These are phyloP conservation scores for Helobdella robusta DNA, from an alignment of 2,888 invertebrate genomes.

Conservation along the genomic window DNA sequence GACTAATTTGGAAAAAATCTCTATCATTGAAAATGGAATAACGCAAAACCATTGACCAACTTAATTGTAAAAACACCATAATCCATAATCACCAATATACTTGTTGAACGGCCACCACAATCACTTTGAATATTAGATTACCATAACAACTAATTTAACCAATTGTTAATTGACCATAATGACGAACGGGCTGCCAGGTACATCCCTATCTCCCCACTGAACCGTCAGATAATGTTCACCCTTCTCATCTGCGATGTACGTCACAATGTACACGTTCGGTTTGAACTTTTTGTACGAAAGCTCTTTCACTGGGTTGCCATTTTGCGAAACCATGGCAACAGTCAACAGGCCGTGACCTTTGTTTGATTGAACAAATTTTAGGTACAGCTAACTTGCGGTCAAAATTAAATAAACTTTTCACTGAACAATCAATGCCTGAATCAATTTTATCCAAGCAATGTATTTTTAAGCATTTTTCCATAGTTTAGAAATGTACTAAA, in stretches of 20 bases:
- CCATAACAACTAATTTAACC: neutral
- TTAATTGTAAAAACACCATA: no score
- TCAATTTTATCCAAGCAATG: neutral
- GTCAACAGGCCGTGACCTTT: conserved; percentile 82
- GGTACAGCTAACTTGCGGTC: no score
- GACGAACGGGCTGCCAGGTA: conserved; percentile 86
- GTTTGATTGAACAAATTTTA: neutral
- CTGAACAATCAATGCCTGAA: no score
- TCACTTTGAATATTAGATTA: no score
- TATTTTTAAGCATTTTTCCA: neutral
- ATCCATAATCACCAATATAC: no score
- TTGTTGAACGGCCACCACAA: neutral
- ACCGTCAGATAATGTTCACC: conserved; percentile 58
- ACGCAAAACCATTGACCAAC: no score
- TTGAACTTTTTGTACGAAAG: conserved; percentile 69
- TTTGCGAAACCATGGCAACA: conserved; percentile 87
- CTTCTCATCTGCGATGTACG: conserved; percentile 77
- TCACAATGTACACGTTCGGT: conserved; percentile 50
- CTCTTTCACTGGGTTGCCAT: conserved; percentile 82
- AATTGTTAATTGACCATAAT: conserved; percentile 48
- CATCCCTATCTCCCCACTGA: conserved; percentile 83
- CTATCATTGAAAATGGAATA: no score
- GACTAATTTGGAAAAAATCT: no score
- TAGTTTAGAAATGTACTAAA: no score
- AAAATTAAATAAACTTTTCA: neutral